phyloP scores from a whole-genome alignment of 2,113 vertebrate genomes.

The Bostrychus sinensis region DNA sequence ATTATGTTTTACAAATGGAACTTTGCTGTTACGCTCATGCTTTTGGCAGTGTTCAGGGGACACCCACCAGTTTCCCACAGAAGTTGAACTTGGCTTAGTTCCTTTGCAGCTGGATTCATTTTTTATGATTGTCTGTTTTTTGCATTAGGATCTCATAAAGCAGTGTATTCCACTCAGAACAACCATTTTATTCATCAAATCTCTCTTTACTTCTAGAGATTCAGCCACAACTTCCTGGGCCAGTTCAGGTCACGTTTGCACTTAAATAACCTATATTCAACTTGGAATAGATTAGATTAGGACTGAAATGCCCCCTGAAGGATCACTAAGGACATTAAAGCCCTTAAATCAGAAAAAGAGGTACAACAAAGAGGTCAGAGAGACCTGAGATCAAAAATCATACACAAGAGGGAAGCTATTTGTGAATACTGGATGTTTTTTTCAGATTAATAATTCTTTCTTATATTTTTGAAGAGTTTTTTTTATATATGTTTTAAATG shows the following conservation, averaged over 20 bases:
- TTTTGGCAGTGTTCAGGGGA: neutral
- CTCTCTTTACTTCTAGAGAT: too few species aligned
- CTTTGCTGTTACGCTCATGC: neutral
- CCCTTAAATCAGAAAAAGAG: too few species aligned
- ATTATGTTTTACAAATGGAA: neutral
- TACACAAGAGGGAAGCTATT: too few species aligned
- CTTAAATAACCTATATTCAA: neutral
- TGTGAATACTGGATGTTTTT: too few species aligned
- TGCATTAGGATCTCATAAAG: neutral
- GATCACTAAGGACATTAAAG: too few species aligned
- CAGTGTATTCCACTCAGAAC: neutral
- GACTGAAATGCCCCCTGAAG: too few species aligned
- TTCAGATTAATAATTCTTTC: too few species aligned
- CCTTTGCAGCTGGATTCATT: neutral
- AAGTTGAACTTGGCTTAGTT: neutral
- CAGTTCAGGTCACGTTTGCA: neutral
- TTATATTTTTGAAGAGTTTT: too few species aligned
- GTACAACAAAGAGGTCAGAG: too few species aligned
- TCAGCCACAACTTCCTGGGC: neutral
- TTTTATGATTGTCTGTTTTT: neutral
- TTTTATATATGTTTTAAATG: too few species aligned
- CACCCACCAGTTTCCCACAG: neutral
- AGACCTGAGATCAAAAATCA: too few species aligned
- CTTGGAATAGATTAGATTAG: too few species aligned
- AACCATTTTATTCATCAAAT: neutral